Base-by-base conservation (phyloP, 2,113 vertebrate species). In the Poeciliopsis retropinna region DNA sequence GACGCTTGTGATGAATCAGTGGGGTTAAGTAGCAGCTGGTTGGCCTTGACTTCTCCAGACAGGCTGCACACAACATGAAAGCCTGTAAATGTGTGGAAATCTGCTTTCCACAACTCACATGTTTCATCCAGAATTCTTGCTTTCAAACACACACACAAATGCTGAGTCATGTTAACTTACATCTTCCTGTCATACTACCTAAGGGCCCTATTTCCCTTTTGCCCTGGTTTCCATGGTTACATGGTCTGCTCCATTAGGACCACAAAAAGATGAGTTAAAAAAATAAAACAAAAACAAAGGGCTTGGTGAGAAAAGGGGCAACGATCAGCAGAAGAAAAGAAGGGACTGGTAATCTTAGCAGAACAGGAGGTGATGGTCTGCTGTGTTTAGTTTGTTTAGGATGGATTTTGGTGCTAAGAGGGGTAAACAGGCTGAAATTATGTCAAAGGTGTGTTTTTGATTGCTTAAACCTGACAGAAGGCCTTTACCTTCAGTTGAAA, bases 171-270 rank as follows among this genome's bases (percentile, higher is more conserved):
- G 10, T 68, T 37, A n/a, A 47, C 69, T 41, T 51, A 27, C 73
- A n/a, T 44, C 77, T 67, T 65, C 14, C 76, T 79, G 75, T 81
- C 79, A 81, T 83, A 68, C 83, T 63, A 88, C 76, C 72, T 80
- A 73, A 82, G 82, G 83, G 70, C 77, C 73, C 67, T 65, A 79
- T 85, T 61, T 78, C 89, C 85, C 87, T 83, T 88, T 89, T 90
- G 89, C 88, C 30, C 76, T 57, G 67, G 91, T 94, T 92, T 76
- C 89, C 90, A 86, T 81, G 87, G 86, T 85, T 80, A 94, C 78
- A 29, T 72, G 70, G 75, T 84, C 70, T 85, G 85, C 67, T 61
- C 91, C 80, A 86, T 67, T 76, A 77, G 65, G 30, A 3, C 62
- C 4, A 66, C n/a, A 67, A 47, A 15, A 41, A 41, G 64, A 65